Evolutionary conservation across 2,888 invertebrate genomes (phyloP), one percentile per base, ranked within the genome.

Genomic region (Meganola albula): DNA sequence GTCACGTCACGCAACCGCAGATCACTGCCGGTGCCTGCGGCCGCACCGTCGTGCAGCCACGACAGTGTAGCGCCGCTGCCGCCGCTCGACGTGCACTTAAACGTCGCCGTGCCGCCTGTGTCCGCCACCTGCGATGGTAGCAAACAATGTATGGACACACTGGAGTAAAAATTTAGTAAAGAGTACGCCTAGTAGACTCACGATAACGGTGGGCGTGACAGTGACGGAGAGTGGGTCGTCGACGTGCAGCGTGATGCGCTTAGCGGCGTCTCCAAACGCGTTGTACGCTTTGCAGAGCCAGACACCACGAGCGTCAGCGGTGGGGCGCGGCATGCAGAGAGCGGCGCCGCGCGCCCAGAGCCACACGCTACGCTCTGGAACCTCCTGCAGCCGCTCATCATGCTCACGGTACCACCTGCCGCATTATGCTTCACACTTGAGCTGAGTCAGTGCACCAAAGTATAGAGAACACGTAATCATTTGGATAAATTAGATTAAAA

Each of bases 231-330:
- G 85, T 38, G 89, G 82, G 51, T 90, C 89, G 27, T 87, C 87
- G 21, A 92, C 90, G 27, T 82, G 80, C 12, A 93, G 78, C 37
- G 87, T 85, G 38, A 90, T 83, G 52, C 90, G 90, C 28, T 89
- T 86, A 20, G 90, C 87, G 54, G 90, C 90, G 61, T 90, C 90
- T 2, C 93, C 93, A 52, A 89, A 87, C 47, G 86, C 84, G 73
- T 92, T 92, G 62, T 87, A 88, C 5, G 90, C 92, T 51, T 89
- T 88, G 73, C 93, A 93, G 31, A 90, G 87, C 87, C 92, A 93
- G 27, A 88, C 80, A 18, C 92, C 93, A 12, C 86, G 85, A 56
- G 89, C 89, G 29, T 83, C 71, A 2, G 89, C 89, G 2, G 84
- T 74, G 56, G 90, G 91, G 53, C 87, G 89, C 23, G 88, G 87